phyloP scores from a whole-genome alignment of 2,888 invertebrate genomes.

The Brenthis hecate region DNA sequence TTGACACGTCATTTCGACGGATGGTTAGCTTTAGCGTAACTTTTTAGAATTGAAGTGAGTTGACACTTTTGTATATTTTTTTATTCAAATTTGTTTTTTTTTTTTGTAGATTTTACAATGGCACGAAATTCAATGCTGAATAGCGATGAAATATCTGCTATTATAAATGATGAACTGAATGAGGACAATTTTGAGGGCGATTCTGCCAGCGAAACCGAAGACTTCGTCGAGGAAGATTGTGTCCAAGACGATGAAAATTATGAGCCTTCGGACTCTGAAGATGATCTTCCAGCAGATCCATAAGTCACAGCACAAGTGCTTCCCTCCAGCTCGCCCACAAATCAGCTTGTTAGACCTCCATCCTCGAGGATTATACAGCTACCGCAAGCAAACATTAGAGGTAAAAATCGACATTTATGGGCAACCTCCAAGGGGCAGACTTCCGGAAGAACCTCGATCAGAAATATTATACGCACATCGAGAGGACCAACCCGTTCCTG shows the following conservation, averaged over 20 bases:
- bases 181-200: neutral
- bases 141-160: neutral
- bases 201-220: neutral
- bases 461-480: neutral
- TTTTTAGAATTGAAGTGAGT: constrained; percentile 11
- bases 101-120: neutral
- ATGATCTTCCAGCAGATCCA: neutral
- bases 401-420: constrained; percentile 19
- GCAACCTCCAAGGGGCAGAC: constrained; percentile 11
- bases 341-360: too few species aligned
- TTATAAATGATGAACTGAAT: neutral
- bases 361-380: constrained; percentile 2
- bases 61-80: neutral
- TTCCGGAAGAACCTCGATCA: neutral
- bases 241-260: constrained; percentile 12
- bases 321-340: neutral
- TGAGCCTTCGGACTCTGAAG: constrained; percentile 16
- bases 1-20: constrained; percentile 36
- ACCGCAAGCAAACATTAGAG: constrained; percentile 5
- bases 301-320: neutral
- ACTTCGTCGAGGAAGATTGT: neutral
- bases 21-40: constrained; percentile 33
- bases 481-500: neutral
- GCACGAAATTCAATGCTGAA: neutral
- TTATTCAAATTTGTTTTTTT: neutral